A percentile compares a stretch with the other conserved stretches of the same genome.
Evolutionary conservation across 2,113 vertebrate genomes (phyloP).

Genomic region (Ailuropoda melanoleuca): DNA sequence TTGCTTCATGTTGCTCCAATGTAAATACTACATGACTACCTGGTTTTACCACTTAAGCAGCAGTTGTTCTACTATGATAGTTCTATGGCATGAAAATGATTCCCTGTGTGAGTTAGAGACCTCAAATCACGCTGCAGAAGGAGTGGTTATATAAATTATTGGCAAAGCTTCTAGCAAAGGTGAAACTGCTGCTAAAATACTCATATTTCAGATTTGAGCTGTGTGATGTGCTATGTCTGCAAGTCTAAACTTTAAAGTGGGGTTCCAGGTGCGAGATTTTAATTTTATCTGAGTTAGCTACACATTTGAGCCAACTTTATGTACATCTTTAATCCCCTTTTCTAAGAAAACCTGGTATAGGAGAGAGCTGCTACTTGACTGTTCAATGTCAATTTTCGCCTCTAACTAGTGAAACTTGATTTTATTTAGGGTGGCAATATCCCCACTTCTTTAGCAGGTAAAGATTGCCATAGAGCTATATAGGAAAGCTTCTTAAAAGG

Average conservation of each 20-base stretch:
- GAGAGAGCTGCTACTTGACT: not conserved
- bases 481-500: not conserved
- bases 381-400: not conserved
- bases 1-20: not conserved
- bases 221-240: not conserved
- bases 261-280: not conserved
- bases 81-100: not conserved
- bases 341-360: not conserved
- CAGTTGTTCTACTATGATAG: not conserved
- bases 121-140: not conserved
- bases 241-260: not conserved
- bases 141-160: not conserved
- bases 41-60: not conserved
- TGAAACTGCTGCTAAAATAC: not conserved
- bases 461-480: not conserved
- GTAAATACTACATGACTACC: not conserved
- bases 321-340: not conserved
- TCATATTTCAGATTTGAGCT: not conserved
- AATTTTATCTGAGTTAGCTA: not conserved
- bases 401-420: not conserved
- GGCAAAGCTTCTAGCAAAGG: not conserved
- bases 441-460: not conserved
- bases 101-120: not conserved
- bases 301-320: not conserved
- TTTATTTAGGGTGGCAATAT: not conserved